A percentile compares a stretch with the other conserved stretches of the same genome.
Evolutionary conservation across 2,888 invertebrate species (phyloP).

Genomic region (Mylabris sibirica): DNA sequence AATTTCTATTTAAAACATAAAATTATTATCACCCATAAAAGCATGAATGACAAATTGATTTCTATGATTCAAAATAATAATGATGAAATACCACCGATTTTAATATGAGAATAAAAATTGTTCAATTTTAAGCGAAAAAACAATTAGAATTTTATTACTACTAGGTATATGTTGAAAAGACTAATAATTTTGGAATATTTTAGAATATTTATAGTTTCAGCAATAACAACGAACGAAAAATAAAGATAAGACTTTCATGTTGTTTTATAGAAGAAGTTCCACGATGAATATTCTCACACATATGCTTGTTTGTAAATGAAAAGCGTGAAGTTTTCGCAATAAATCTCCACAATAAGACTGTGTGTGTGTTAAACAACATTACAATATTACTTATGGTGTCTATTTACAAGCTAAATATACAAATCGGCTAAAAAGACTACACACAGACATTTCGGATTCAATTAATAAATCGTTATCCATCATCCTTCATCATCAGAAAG

Average conservation of each 20-base stretch:
- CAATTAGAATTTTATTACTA: not conserved
- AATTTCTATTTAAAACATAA: not conserved
- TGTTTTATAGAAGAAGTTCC: not conserved
- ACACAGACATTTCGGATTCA: not conserved
- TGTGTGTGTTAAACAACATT: not conserved
- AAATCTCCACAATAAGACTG: constrained; percentile 4
- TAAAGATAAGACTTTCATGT: not conserved
- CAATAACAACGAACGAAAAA: not conserved
- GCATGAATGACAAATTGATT: not conserved
- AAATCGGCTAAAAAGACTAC: not conserved
- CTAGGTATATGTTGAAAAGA: not conserved
- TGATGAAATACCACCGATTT: not conserved
- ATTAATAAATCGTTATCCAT: not conserved
- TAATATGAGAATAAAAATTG: not conserved
- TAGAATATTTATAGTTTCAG: not conserved
- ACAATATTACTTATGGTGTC: constrained; percentile 13
- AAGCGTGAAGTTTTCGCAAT: not conserved
- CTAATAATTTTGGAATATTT: not conserved
- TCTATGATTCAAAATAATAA: not conserved
- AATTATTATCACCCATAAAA: not conserved
- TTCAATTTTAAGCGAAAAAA: not conserved
- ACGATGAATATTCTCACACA: not conserved
- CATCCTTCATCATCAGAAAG: not conserved
- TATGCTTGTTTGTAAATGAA: not conserved
- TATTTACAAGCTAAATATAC: not conserved